phyloP scores from a whole-genome alignment of 2,797 vertebrate genomes.

The Nyctibius grandis region DNA sequence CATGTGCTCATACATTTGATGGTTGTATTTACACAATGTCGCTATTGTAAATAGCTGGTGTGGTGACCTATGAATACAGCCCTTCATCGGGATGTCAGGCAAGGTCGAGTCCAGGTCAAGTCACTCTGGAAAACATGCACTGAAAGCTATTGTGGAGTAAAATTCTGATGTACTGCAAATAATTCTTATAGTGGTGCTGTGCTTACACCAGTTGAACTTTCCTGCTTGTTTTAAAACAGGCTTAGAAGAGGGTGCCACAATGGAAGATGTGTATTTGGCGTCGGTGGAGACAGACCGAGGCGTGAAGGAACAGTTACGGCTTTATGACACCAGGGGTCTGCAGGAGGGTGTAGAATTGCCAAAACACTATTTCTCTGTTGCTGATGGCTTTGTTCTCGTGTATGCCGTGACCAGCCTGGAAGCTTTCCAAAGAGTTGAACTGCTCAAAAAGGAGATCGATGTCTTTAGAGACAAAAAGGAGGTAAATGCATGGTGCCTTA shows the following conservation, averaged over 20 bases:
- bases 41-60: not conserved
- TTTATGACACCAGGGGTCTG: conserved; percentile 92
- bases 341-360: conserved; percentile 86
- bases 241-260: conserved; percentile 84
- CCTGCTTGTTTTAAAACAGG: conserved; percentile 70
- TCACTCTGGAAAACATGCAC: not conserved
- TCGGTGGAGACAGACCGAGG: conserved; percentile 92
- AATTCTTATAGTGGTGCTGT: not conserved
- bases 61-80: not conserved
- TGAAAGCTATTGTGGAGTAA: not conserved
- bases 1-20: not conserved
- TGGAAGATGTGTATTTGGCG: conserved; percentile 93
- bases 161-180: not conserved
- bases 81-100: not conserved
- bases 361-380: conserved; percentile 91
- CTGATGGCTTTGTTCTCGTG: conserved; percentile 92
- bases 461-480: conserved; percentile 93
- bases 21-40: not conserved
- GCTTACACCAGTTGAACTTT: not conserved
- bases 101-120: not conserved
- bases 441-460: conserved; percentile 93
- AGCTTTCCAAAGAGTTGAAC: conserved; percentile 88
- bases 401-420: conserved; percentile 91
- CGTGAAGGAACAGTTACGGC: conserved; percentile 89
- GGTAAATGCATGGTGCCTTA: conserved; percentile 58